Evolutionary conservation across 2,888 invertebrate species (phyloP).

Genomic region (Dione juno): DNA sequence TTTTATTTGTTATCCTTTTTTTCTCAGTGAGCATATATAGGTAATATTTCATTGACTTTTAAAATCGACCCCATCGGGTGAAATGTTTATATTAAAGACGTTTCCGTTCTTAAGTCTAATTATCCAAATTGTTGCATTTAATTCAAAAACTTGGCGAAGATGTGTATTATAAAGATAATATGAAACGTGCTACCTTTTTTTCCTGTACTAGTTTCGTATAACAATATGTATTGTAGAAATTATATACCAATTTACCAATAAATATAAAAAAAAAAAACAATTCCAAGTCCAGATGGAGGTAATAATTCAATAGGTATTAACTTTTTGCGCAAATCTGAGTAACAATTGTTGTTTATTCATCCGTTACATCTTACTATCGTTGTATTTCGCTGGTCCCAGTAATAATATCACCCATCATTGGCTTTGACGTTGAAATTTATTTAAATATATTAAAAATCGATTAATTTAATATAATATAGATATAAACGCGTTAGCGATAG

Average conservation of each 20-base stretch:
- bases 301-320: neutral
- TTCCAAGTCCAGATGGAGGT: neutral
- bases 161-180: no score
- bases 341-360: constrained; percentile 54
- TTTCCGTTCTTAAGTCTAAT: no score
- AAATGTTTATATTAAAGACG: no score
- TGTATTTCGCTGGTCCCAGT: constrained; percentile 33
- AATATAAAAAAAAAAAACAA: neutral
- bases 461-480: constrained; percentile 38
- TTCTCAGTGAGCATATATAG: no score
- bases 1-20: no score
- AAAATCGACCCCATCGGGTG: no score
- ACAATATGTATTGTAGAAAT: neutral
- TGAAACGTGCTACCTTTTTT: no score
- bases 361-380: constrained; percentile 58
- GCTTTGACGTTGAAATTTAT: constrained; percentile 37
- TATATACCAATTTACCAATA: neutral
- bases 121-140: no score
- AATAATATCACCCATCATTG: constrained; percentile 34
- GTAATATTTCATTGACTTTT: no score
- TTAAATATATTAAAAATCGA: constrained; percentile 31
- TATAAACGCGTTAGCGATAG: constrained; percentile 15
- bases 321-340: constrained; percentile 33
- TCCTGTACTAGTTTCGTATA: neutral
- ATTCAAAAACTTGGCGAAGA: no score